These are phyloP conservation scores for Caenorhabditis inopinata DNA, from an alignment of 1,140 invertebrate genomes.

Conservation along the genomic window DNA sequence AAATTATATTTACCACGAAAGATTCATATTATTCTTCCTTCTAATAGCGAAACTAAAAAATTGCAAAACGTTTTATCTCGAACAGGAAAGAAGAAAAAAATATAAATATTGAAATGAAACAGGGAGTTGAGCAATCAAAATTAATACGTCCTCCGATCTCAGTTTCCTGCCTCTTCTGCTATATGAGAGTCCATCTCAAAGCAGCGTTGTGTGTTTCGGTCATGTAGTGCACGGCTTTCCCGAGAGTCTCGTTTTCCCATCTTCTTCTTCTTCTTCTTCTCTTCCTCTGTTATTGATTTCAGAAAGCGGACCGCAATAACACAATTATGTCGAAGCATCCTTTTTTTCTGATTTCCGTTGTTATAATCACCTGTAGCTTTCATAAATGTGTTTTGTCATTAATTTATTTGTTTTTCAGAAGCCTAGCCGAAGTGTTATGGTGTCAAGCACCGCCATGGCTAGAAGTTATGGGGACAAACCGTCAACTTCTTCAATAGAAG, in stretches of 20 bases:
- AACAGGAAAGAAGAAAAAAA: no score
- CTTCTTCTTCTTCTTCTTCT: not conserved
- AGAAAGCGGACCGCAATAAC: not conserved
- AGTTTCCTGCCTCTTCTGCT: not conserved
- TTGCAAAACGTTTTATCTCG: no score
- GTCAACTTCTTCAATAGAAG: slow-evolving; percentile 27
- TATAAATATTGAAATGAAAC: no score
- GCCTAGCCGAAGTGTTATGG: slow-evolving; percentile 18
- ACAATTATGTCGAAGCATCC: not conserved
- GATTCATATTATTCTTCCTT: no score
- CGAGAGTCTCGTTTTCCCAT: not conserved
- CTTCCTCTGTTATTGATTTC: slow-evolving; percentile 7
- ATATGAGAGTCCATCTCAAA: not conserved
- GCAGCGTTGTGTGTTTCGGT: not conserved
- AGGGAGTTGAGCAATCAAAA: no score
- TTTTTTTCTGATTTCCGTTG: no score
- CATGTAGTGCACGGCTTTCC: not conserved
- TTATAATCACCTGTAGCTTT: no score
- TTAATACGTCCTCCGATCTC: no score
- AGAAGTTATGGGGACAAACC: not conserved
- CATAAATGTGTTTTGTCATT: not conserved
- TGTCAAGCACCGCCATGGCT: slow-evolving; percentile 2
- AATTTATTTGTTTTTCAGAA: not conserved
- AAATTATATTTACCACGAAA: no score
- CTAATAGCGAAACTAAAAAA: no score